Evolutionary conservation across 30 jellyfish, hydroid and myxozoan species (phyloP).

Genomic region (Hydractinia symbiolongicarpus): DNA sequence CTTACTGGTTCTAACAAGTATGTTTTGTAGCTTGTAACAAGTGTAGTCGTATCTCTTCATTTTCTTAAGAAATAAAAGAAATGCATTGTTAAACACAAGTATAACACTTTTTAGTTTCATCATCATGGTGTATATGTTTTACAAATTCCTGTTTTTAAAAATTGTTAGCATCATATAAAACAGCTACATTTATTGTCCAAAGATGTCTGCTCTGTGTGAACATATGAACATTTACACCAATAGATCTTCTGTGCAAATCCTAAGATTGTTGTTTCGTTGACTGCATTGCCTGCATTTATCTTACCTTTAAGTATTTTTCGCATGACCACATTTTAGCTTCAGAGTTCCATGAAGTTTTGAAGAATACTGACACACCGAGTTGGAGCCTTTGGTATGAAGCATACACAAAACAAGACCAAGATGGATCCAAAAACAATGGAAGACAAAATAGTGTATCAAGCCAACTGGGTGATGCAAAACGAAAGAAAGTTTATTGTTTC

Average conservation of each 20-base stretch:
- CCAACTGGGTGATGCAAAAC: conserved; percentile 24
- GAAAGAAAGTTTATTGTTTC: conserved; percentile 60
- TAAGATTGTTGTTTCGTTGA: no score
- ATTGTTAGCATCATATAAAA: no score
- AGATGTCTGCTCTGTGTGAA: no score
- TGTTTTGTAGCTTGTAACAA: neutral
- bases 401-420: conserved; percentile 4
- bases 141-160: no score
- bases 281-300: no score
- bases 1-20: conserved; percentile 29
- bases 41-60: neutral
- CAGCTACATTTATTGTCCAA: no score
- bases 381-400: conserved; percentile 66
- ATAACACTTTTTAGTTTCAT: no score
- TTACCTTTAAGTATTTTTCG: neutral
- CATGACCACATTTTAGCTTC: conserved; percentile 18
- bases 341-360: conserved; percentile 43
- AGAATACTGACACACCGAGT: conserved; percentile 32
- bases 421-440: neutral
- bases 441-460: neutral
- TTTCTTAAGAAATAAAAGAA: neutral
- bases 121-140: no score
- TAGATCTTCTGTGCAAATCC: no score
- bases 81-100: no score
- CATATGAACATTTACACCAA: no score